Evolutionary conservation across 2,797 vertebrate species (phyloP), one percentile per base, ranked within the genome.

Genomic region (Pelodytes ibericus): DNA sequence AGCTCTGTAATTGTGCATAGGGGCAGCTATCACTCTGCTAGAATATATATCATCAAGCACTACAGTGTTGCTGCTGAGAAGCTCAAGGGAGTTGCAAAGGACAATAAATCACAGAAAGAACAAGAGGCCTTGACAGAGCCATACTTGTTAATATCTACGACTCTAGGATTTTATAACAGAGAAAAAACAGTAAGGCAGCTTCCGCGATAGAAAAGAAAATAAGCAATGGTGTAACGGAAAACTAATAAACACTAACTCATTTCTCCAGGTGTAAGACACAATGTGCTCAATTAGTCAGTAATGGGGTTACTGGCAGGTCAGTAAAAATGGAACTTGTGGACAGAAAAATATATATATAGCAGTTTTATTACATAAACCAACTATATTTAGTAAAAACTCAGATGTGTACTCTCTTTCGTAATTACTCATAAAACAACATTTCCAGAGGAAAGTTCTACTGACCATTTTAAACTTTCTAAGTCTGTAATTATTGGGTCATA

Each of bases 81-180:
- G 41, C 64, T 59, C 20, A 0, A 18, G 33, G 72, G 72, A 65
- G 53, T 65, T 22, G 24, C 36, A 16, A 15, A 58, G 72, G 25
- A 59, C 49, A 24, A 53, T 57, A 29, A 51, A 26, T 75, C 56
- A 33, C 18, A 3, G 25, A 58, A 31, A 49, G n/a, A 74, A 65
- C 31, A 73, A 64, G 62, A 39, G 24, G 27, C 27, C 68, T 75
- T 26, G 30, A 39, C 60, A 10, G 57, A 57, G 31, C 39, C 26
- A 59, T 5, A 65, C 39, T 65, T 53, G 10, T 36, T 33, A 51
- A 30, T 30, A 31, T 51, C 25, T 25, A 64, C 16, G 9, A 22
- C 11, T n/a, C 5, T 31, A 29, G 26, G 3, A 30, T 3, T 60
- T 31, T 60, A 18, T 31, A 3, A 31, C 16, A 13, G 13, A 53